A percentile compares a stretch with the other conserved stretches of the same genome.
Conservation (phyloP, 2,888 invertebrate species). For the Seira sanloemensis region DNA sequence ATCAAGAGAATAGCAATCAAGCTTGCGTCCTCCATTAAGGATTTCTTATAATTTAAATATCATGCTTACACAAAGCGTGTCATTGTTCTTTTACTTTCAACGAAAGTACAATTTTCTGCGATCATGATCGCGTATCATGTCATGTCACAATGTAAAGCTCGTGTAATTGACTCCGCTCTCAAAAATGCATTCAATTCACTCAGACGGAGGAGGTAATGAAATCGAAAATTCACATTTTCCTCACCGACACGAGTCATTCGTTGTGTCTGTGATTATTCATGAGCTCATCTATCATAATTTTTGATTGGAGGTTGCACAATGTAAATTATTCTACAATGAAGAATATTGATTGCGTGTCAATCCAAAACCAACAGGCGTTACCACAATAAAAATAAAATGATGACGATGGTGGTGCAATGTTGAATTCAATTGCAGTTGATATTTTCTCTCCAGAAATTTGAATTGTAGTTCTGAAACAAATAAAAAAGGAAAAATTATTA, state of each 20-base stretch:
- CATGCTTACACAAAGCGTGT: not conserved
- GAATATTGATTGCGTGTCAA: not conserved
- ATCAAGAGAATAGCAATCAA: not conserved
- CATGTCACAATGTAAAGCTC: not conserved
- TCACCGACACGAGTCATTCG: not conserved
- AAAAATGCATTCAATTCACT: conserved; percentile 4
- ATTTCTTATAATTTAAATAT: not conserved
- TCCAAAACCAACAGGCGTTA: not conserved
- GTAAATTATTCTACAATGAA: not conserved
- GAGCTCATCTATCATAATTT: not conserved
- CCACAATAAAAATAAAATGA: not conserved
- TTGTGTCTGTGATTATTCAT: not conserved
- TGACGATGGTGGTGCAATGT: too few species aligned
- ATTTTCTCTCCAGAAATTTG: too few species aligned
- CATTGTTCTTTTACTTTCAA: not conserved
- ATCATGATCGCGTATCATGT: not conserved
- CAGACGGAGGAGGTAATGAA: too few species aligned
- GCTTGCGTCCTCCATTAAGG: not conserved
- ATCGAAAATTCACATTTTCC: not conserved
- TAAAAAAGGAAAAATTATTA: too few species aligned
- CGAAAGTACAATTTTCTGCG: not conserved
- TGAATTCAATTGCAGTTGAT: too few species aligned
- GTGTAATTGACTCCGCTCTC: conserved; percentile 4
- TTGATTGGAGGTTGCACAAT: conserved; percentile 4
- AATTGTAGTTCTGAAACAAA: too few species aligned